Evolutionary conservation across 2,113 vertebrate genomes (phyloP).

Genomic region (Cyrtonyx montezumae): DNA sequence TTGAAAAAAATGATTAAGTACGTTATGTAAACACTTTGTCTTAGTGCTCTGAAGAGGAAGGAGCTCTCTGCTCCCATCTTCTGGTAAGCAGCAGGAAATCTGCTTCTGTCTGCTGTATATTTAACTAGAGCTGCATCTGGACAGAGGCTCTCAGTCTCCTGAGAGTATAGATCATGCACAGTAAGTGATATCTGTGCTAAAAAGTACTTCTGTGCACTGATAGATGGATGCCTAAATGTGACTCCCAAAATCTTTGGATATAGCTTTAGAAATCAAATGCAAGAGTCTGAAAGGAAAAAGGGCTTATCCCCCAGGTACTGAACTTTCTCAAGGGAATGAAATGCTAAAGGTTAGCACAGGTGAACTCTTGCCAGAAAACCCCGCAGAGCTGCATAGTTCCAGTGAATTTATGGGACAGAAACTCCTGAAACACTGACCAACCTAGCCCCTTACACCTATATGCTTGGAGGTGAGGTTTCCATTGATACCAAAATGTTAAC

Average conservation of each 20-base stretch:
- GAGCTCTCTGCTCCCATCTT: conserved; percentile 55
- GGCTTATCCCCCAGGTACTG: not conserved
- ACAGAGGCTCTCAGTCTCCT: not conserved
- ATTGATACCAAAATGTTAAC: not conserved
- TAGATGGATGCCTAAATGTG: not conserved
- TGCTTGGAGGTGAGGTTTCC: not conserved
- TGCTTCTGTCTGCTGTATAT: not conserved
- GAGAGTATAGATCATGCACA: not conserved
- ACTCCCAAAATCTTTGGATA: not conserved
- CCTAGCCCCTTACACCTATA: accelerated
- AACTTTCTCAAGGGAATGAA: not conserved
- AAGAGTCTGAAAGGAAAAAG: not conserved
- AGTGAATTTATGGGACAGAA: not conserved
- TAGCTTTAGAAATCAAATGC: not conserved
- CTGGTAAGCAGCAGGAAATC: not conserved
- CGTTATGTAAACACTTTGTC: conserved; percentile 18
- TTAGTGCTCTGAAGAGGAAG: not conserved
- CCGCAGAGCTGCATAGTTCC: not conserved
- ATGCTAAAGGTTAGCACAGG: not conserved
- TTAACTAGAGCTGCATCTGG: not conserved
- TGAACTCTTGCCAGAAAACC: not conserved
- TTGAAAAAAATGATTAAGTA: not conserved
- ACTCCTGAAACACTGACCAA: not conserved
- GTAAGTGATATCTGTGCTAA: not conserved
- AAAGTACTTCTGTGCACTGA: not conserved